These are phyloP conservation scores for Philypnodon macrostomus DNA, from an alignment of 2,797 vertebrate genomes.

Conservation along the genomic window DNA sequence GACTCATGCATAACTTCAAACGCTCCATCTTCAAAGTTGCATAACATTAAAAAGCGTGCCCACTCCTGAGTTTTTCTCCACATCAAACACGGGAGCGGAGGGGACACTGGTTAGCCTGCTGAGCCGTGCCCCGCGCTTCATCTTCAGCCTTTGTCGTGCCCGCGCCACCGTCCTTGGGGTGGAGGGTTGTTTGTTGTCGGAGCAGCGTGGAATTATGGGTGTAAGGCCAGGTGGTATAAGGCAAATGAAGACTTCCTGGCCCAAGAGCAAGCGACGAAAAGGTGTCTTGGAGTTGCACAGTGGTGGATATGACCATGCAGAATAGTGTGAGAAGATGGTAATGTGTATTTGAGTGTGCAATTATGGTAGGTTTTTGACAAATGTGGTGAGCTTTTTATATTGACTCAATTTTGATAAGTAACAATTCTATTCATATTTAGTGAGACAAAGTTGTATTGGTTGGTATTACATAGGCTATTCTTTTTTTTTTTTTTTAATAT, in stretches of 20 bases:
- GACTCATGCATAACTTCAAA: slow-evolving; percentile 82
- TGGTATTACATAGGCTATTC: no score
- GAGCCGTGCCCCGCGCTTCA: slow-evolving; percentile 61
- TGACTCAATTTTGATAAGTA: no score
- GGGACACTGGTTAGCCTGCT: slow-evolving; percentile 57
- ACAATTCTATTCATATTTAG: no score
- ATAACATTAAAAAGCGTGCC: slow-evolving; percentile 74
- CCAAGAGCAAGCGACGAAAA: slow-evolving; percentile 19
- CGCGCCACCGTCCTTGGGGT: slow-evolving; percentile 47
- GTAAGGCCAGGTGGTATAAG: slow-evolving; percentile 50
- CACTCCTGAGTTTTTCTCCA: slow-evolving; percentile 60
- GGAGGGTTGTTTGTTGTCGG: slow-evolving; percentile 43
- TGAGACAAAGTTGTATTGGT: no score
- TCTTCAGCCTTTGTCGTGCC: slow-evolving; percentile 57
- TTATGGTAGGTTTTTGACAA: background rate
- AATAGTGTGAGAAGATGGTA: slow-evolving; percentile 3
- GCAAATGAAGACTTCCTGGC: slow-evolving; percentile 35
- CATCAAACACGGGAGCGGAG: slow-evolving; percentile 72
- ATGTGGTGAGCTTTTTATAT: no score
- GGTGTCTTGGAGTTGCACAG: slow-evolving; percentile 7
- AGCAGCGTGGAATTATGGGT: slow-evolving; percentile 35
- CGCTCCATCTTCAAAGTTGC: slow-evolving; percentile 77
- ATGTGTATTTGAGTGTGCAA: background rate
- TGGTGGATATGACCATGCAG: slow-evolving; percentile 16
- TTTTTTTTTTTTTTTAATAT: no score